These are phyloP conservation scores for Amphiprion percula DNA, from an alignment of 2,113 vertebrate species.

Conservation along the genomic window DNA sequence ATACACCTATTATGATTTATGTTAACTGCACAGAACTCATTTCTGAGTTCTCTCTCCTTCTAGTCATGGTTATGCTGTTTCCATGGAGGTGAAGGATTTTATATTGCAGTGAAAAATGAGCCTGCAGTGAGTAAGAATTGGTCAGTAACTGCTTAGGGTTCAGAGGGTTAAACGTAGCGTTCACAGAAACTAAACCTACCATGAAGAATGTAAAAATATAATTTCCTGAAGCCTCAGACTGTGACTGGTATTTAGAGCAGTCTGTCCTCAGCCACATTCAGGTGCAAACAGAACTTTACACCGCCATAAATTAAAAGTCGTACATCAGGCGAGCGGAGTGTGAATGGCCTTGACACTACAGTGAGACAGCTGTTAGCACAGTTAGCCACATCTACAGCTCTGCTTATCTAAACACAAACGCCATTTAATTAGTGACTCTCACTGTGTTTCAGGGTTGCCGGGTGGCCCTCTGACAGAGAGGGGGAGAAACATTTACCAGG, in stretches of 20 bases:
- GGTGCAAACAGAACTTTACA: neutral
- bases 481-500: slow-evolving; percentile 48
- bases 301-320: neutral
- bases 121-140: too few relatives aligned
- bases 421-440: slow-evolving; percentile 63
- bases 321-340: neutral
- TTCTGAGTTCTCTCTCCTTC: too few relatives aligned
- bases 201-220: neutral
- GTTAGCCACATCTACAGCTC: slow-evolving; percentile 47
- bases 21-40: too few relatives aligned
- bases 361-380: slow-evolving; percentile 40
- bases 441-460: slow-evolving; percentile 67
- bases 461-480: slow-evolving; percentile 69
- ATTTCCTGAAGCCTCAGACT: slow-evolving; percentile 4
- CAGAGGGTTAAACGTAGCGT: neutral
- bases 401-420: slow-evolving; percentile 56
- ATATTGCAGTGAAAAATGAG: too few relatives aligned
- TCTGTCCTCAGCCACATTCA: neutral
- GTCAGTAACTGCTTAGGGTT: too few relatives aligned
- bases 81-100: too few relatives aligned
- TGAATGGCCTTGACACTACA: slow-evolving; percentile 58
- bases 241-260: neutral
- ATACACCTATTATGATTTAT: too few relatives aligned
- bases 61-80: too few relatives aligned
- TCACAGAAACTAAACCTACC: neutral